A percentile compares a stretch with the other conserved stretches of the same genome.
These are phyloP conservation scores for Tachycineta bicolor DNA, from an alignment of 2,113 vertebrate species.

Conservation along the genomic window DNA sequence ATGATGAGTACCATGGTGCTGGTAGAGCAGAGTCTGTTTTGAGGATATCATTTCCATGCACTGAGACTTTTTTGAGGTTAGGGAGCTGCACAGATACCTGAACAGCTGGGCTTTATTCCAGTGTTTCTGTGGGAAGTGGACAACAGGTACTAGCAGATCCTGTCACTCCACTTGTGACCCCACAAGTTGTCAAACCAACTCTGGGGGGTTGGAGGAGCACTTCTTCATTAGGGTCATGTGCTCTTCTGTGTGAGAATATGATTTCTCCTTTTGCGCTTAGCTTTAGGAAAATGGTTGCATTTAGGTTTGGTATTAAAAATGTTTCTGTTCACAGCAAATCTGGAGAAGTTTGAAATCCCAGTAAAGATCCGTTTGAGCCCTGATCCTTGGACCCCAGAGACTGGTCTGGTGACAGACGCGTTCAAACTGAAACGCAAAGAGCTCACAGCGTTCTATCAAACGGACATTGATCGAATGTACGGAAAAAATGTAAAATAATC, in stretches of 20 bases:
- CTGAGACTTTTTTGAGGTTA: not conserved
- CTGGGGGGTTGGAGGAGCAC: rapidly evolving
- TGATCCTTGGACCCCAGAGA: constrained; percentile 95
- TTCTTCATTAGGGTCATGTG: rapidly evolving
- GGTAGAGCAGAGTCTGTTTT: not conserved
- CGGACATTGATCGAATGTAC: constrained; percentile 92
- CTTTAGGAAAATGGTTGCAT: not conserved
- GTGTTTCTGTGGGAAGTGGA: not conserved
- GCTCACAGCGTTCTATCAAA: constrained; percentile 87
- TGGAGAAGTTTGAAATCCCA: constrained; percentile 95
- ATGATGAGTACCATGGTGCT: not conserved
- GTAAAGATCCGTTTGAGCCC: constrained; percentile 89
- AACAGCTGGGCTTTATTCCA: not conserved
- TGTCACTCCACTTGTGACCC: not conserved
- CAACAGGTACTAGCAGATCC: not conserved
- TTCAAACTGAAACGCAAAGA: constrained; percentile 96
- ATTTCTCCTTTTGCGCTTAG: not conserved
- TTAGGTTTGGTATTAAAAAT: not conserved
- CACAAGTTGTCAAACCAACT: not conserved
- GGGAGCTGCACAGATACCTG: not conserved
- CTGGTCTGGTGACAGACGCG: constrained; percentile 92
- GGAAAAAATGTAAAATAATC: constrained; percentile 77
- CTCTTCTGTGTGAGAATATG: rapidly evolving
- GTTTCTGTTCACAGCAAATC: constrained; percentile 74
- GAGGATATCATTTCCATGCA: not conserved